phyloP scores from a whole-genome alignment of 2,797 vertebrate species.

The Tinamus major region DNA sequence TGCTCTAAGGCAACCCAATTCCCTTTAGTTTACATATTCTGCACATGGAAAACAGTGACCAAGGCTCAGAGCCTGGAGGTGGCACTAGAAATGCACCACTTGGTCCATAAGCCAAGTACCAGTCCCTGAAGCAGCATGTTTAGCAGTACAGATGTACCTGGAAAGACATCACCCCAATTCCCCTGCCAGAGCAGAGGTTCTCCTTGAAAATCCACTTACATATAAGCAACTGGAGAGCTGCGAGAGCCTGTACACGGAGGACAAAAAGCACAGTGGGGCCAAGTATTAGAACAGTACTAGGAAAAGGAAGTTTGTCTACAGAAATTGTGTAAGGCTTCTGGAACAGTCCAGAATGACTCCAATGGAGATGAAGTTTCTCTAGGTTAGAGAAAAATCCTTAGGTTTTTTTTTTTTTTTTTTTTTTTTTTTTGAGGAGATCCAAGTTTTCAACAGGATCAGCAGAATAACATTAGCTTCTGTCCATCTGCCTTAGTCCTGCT shows the following conservation, averaged over 20 bases:
- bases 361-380: background rate
- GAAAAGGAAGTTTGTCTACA: background rate
- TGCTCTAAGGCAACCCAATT: background rate
- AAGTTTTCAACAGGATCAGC: background rate
- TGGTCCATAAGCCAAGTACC: background rate
- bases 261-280: background rate
- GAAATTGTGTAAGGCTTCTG: background rate
- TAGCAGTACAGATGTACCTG: background rate
- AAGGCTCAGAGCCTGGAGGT: background rate
- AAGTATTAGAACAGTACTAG: background rate
- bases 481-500: background rate
- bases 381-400: background rate
- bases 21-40: background rate
- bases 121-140: background rate
- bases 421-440: background rate
- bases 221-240: background rate
- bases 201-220: background rate
- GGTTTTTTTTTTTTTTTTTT: too few relatives aligned
- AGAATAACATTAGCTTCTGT: background rate
- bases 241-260: background rate
- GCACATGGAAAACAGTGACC: background rate
- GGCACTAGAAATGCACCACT: background rate
- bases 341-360: background rate
- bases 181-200: background rate
- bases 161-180: background rate